Evolutionary conservation across 2,113 vertebrate genomes (phyloP).

Genomic region (Phaethornis superciliosus): DNA sequence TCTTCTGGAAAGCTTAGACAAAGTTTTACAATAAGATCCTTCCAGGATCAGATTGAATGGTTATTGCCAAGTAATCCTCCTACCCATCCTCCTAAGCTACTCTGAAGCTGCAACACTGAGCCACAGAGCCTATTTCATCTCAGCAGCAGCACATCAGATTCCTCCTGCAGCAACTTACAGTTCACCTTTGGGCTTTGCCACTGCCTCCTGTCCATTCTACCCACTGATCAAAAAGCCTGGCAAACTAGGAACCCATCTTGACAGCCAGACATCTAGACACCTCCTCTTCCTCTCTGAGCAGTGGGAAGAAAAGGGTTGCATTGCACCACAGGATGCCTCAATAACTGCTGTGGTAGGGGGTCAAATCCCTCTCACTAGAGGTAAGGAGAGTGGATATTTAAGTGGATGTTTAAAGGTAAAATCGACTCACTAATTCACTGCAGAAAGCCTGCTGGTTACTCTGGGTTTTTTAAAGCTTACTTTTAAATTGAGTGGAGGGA

Average conservation of each 20-base stretch:
- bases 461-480: neutral
- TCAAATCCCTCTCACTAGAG: neutral
- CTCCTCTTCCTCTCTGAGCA: neutral
- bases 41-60: neutral
- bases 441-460: neutral
- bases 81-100: neutral
- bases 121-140: neutral
- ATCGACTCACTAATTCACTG: neutral
- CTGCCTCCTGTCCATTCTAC: neutral
- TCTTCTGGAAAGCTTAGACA: neutral
- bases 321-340: neutral
- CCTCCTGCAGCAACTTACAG: fast-evolving
- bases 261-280: neutral
- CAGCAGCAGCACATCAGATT: neutral
- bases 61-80: neutral
- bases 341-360: neutral
- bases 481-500: neutral
- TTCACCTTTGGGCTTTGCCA: neutral
- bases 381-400: neutral
- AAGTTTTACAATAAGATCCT: neutral
- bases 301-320: neutral
- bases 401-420: neutral
- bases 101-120: neutral
- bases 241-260: fast-evolving
- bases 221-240: neutral